A percentile compares a stretch with the other conserved stretches of the same genome.
phyloP scores from a whole-genome alignment of 1,140 invertebrate species.

The Saccostrea glomerata region DNA sequence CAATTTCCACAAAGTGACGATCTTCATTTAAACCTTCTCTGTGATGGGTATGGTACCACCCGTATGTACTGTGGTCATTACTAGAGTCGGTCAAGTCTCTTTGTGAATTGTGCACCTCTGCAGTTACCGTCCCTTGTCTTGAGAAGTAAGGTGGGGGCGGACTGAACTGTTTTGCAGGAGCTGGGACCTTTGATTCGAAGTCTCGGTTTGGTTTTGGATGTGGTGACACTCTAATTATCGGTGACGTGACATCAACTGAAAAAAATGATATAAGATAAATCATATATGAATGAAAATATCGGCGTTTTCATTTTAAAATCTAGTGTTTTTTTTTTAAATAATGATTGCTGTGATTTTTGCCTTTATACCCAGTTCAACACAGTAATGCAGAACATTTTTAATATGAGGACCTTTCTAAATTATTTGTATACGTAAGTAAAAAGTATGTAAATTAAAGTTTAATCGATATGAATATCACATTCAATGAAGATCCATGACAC shows the following conservation, averaged over 20 bases:
- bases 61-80: neutral
- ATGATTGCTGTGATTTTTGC: too few species aligned
- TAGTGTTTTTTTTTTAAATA: too few species aligned
- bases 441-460: too few species aligned
- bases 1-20: neutral
- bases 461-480: too few species aligned
- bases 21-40: neutral
- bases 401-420: too few species aligned
- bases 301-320: too few species aligned
- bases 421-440: too few species aligned
- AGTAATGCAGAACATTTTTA: too few species aligned
- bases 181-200: neutral
- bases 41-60: neutral
- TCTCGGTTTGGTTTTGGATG: slow-evolving; percentile 5
- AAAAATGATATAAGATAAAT: neutral
- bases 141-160: neutral
- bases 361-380: too few species aligned
- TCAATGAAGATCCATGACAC: too few species aligned
- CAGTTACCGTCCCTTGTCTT: neutral
- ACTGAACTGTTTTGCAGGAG: neutral
- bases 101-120: neutral
- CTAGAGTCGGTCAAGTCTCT: neutral
- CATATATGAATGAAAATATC: too few species aligned
- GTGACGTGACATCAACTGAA: neutral
- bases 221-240: neutral